Conservation (phyloP, 1,140 invertebrate species). For the Apis dorsata region DNA sequence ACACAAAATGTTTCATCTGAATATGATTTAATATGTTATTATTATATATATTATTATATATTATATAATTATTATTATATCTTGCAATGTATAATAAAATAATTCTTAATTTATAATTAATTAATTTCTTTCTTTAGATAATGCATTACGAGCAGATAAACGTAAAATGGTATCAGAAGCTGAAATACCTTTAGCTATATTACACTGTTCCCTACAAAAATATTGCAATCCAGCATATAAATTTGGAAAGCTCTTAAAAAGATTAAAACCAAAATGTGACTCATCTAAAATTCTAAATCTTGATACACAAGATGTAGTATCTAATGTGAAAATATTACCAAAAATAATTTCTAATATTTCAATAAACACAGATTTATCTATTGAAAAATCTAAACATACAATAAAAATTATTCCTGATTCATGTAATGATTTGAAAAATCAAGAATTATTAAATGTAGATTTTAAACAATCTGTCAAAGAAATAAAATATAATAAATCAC, state of each 20-base stretch:
- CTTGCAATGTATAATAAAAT: background rate
- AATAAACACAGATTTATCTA: background rate
- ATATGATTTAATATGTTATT: slow-evolving; percentile 40
- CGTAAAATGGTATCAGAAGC: slow-evolving; percentile 83
- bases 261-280: background rate
- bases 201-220: slow-evolving; percentile 82
- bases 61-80: background rate
- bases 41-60: background rate
- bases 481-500: background rate
- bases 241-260: slow-evolving; percentile 54
- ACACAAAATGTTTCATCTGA: background rate
- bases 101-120: background rate
- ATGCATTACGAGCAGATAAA: slow-evolving; percentile 8
- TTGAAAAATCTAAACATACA: too few species aligned
- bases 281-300: background rate
- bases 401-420: slow-evolving; percentile 27
- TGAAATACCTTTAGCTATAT: slow-evolving; percentile 84
- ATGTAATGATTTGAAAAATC: background rate
- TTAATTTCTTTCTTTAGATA: slow-evolving; percentile 5
- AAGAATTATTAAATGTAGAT: background rate
- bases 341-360: slow-evolving; percentile 7
- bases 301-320: slow-evolving; percentile 16
- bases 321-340: background rate
- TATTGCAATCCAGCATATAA: slow-evolving; percentile 84
- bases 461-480: too few species aligned